Conservation (phyloP, 2,797 vertebrate genomes). For the Halcyon badia region DNA sequence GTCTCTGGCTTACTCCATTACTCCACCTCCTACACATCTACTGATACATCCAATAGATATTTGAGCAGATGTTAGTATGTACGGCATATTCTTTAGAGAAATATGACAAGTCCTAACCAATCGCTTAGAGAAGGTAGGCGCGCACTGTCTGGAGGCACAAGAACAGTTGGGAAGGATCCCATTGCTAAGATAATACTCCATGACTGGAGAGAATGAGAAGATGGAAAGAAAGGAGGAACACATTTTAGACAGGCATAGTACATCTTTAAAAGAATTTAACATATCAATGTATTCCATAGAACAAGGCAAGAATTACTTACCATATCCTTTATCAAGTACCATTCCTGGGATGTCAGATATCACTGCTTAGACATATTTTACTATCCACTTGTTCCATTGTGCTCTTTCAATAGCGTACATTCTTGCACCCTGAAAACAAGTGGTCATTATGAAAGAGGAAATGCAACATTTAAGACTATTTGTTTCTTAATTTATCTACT, state of each 20-base stretch:
- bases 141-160: background rate
- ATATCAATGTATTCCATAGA: background rate
- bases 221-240: background rate
- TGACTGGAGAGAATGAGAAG: background rate
- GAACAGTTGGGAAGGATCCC: background rate
- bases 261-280: background rate
- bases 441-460: background rate
- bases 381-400: background rate
- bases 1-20: background rate
- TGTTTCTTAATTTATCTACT: background rate
- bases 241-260: background rate
- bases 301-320: background rate
- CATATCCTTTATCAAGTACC: background rate
- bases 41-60: background rate
- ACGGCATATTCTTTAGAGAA: background rate
- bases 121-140: background rate
- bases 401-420: background rate
- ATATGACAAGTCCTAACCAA: background rate
- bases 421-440: background rate
- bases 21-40: background rate
- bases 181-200: background rate
- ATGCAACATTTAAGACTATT: background rate
- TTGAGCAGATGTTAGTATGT: background rate
- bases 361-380: background rate
- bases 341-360: background rate